phyloP scores from a whole-genome alignment of 2,888 invertebrate genomes.

The Megastigmus dorsalis region DNA sequence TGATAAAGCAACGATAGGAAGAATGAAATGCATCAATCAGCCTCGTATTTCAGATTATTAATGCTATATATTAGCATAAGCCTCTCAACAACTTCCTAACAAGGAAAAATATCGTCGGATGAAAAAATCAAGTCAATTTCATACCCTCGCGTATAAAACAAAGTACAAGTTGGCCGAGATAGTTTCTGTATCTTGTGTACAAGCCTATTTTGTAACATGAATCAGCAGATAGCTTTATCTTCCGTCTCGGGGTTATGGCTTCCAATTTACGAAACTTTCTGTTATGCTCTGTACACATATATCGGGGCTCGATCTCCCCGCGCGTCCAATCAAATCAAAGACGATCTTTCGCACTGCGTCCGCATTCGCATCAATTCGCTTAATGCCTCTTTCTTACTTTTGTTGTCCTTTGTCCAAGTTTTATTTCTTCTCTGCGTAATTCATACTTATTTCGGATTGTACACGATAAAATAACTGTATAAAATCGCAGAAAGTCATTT shows the following conservation, averaged over 20 bases:
- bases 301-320: slow-evolving; percentile 42
- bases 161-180: slow-evolving; percentile 1
- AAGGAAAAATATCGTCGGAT: too few relatives aligned
- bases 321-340: slow-evolving; percentile 51
- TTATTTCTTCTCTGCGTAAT: slow-evolving; percentile 24
- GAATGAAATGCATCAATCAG: too few relatives aligned
- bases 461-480: too few relatives aligned
- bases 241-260: slow-evolving; percentile 42
- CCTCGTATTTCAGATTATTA: too few relatives aligned
- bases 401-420: slow-evolving; percentile 35
- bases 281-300: slow-evolving; percentile 17
- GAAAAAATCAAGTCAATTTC: too few relatives aligned
- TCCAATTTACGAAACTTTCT: slow-evolving; percentile 53
- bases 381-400: slow-evolving; percentile 41
- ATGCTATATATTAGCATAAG: too few relatives aligned
- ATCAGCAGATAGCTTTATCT: slow-evolving; percentile 52
- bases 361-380: slow-evolving; percentile 27
- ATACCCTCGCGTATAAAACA: too few relatives aligned
- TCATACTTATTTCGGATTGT: slow-evolving; percentile 7
- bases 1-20: too few relatives aligned
- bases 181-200: neutral
- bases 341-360: slow-evolving; percentile 49
- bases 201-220: slow-evolving; percentile 50
- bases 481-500: too few relatives aligned
- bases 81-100: too few relatives aligned